A percentile compares a stretch with the other conserved stretches of the same genome.
phyloP scores from a whole-genome alignment of 1,140 invertebrate genomes.

The Drosophila novamexicana region DNA sequence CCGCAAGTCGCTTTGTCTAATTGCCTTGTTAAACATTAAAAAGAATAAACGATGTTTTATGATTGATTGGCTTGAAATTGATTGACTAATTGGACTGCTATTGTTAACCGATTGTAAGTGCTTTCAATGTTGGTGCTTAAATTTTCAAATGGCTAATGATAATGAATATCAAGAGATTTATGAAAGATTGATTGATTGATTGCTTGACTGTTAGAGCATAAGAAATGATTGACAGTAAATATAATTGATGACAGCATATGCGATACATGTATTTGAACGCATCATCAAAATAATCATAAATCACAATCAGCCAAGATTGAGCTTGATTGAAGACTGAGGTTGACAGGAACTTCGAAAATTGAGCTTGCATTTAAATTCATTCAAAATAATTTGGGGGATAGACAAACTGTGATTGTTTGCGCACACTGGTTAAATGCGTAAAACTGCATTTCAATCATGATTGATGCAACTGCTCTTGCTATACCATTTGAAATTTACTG shows the following conservation, averaged over 20 bases:
- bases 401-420: too few species aligned
- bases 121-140: background rate
- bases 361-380: too few species aligned
- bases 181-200: conserved; percentile 2
- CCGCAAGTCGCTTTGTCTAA: conserved; percentile 34
- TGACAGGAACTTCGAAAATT: background rate
- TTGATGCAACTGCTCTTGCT: conserved; percentile 1
- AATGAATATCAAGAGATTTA: background rate
- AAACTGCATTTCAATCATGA: conserved; percentile 13
- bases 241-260: too few species aligned
- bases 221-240: too few species aligned
- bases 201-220: conserved; percentile 1
- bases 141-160: background rate
- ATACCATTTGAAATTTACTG: background rate
- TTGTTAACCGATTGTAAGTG: conserved; percentile 23
- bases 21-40: conserved; percentile 33
- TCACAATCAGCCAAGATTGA: too few species aligned
- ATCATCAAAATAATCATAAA: too few species aligned
- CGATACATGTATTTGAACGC: too few species aligned
- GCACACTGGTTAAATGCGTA: too few species aligned
- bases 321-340: background rate
- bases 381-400: too few species aligned
- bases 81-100: conserved; percentile 26
- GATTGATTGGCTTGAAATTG: conserved; percentile 41
- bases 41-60: conserved; percentile 11